A percentile compares a stretch with the other conserved stretches of the same genome.
Evolutionary conservation across 2,113 vertebrate species (phyloP).

Genomic region (Zapornia atra): DNA sequence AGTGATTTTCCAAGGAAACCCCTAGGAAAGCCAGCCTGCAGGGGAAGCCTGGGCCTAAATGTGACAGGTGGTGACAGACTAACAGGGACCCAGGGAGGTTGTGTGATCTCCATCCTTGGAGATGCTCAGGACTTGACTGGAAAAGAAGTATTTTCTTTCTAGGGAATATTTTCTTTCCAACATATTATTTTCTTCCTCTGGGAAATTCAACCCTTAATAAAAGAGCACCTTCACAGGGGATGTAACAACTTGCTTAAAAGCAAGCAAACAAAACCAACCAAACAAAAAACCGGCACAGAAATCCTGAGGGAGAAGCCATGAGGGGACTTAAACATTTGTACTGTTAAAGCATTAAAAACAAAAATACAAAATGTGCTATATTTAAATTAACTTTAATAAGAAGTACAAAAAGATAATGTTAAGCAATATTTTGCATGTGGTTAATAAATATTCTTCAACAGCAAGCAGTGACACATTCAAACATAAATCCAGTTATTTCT

Average conservation of each 20-base stretch:
- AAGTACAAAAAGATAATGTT: conserved; percentile 76
- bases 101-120: not conserved
- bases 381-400: conserved; percentile 81
- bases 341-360: conserved; percentile 30
- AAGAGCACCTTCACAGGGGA: not conserved
- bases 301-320: not conserved
- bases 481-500: conserved; percentile 68
- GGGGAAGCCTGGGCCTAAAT: not conserved
- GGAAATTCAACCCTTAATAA: conserved; percentile 18
- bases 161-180: not conserved
- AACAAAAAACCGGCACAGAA: not conserved
- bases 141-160: not conserved
- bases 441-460: conserved; percentile 71
- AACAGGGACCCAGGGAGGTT: not conserved
- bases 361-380: conserved; percentile 57
- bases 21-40: not conserved
- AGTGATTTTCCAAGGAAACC: not conserved
- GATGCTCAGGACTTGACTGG: not conserved
- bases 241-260: conserved; percentile 23
- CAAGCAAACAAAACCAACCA: not conserved
- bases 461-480: conserved; percentile 74
- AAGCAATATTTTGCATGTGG: conserved; percentile 72
- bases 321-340: not conserved
- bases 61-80: not conserved
- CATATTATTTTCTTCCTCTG: not conserved